Evolutionary conservation across 2,113 vertebrate genomes (phyloP).

Genomic region (Caretta caretta): DNA sequence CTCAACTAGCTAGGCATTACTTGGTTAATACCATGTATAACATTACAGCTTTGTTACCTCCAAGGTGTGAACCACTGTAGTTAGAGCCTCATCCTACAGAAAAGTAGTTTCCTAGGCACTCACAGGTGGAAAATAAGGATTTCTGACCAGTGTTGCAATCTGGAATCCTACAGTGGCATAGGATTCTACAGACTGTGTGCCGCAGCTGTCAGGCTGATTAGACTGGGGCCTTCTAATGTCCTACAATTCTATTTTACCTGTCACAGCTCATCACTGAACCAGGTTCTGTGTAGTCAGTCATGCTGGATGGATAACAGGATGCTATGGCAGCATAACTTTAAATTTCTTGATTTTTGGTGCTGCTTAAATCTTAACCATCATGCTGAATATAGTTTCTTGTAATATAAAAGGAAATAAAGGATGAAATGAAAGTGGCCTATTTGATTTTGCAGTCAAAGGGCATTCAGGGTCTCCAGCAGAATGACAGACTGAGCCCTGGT

Average conservation of each 20-base stretch:
- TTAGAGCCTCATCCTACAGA: neutral
- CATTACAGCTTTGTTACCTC: neutral
- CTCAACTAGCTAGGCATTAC: neutral
- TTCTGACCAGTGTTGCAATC: neutral
- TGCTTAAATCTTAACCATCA: neutral
- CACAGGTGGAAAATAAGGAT: neutral
- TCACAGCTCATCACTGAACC: neutral
- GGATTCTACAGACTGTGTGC: neutral
- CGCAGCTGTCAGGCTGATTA: neutral
- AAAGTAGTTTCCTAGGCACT: neutral
- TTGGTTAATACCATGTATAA: neutral
- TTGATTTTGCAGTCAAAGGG: neutral
- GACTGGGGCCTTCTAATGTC: neutral
- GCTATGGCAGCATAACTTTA: neutral
- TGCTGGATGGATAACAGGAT: neutral
- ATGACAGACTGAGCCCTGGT: neutral
- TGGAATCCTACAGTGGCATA: neutral
- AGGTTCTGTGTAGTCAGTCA: neutral
- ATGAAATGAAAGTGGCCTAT: neutral
- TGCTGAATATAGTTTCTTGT: neutral
- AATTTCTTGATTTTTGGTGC: neutral
- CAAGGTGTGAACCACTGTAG: neutral
- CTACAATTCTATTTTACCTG: neutral
- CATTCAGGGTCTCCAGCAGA: neutral
- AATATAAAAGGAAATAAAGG: neutral